These are phyloP conservation scores for Cynocephalus volans DNA, from an alignment of 2,113 vertebrate species.

Conservation along the genomic window DNA sequence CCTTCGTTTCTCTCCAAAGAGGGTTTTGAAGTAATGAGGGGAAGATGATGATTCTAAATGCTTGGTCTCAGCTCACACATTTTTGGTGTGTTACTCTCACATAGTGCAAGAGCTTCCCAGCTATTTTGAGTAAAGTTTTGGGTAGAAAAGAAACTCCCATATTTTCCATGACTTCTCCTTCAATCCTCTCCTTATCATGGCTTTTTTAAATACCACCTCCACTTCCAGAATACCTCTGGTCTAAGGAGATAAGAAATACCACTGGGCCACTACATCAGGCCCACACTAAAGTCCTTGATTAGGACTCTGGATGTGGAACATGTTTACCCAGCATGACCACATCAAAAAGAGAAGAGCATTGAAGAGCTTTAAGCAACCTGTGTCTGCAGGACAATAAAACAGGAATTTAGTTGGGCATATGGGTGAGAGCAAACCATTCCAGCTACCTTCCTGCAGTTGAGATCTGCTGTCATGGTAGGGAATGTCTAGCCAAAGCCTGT, in stretches of 20 bases:
- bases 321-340: not conserved
- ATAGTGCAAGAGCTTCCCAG: not conserved
- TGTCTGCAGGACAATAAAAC: not conserved
- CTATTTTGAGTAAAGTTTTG: not conserved
- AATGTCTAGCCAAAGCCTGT: not conserved
- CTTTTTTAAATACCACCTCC: not conserved
- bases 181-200: not conserved
- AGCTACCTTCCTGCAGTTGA: not conserved
- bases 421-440: not conserved
- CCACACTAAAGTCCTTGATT: not conserved
- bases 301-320: not conserved
- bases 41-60: not conserved
- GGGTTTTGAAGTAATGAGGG: not conserved
- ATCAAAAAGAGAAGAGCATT: not conserved
- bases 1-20: not conserved
- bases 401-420: not conserved
- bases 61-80: not conserved
- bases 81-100: not conserved
- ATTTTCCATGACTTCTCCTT: not conserved
- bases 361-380: not conserved
- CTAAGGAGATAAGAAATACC: not conserved
- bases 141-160: not conserved
- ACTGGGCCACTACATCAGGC: not conserved
- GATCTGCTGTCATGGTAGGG: not conserved
- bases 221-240: constrained; percentile 1